These are phyloP conservation scores for Scophthalmus maximus DNA, from an alignment of 2,113 vertebrate species.

Conservation along the genomic window DNA sequence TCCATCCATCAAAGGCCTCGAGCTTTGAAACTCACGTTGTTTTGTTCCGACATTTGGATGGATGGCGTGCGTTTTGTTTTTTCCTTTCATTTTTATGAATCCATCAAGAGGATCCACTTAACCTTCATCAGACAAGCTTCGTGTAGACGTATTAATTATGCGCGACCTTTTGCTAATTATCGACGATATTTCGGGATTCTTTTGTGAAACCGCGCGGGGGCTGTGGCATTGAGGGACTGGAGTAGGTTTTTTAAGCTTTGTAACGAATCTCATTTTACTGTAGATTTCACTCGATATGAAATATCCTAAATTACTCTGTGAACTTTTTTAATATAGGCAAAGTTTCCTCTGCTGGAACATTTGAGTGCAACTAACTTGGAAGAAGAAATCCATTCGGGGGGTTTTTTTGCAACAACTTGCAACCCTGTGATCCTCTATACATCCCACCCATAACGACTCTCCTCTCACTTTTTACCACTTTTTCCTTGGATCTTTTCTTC, in stretches of 20 bases:
- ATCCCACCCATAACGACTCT: not conserved
- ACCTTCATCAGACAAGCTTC: not conserved
- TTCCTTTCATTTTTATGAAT: not conserved
- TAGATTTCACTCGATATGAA: too few species aligned
- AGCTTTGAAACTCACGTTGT: not conserved
- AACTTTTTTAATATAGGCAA: too few species aligned
- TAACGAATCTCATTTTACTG: too few species aligned
- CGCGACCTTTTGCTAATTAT: not conserved
- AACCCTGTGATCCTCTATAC: not conserved
- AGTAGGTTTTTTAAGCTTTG: too few species aligned
- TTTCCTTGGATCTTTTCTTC: not conserved
- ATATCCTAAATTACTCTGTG: too few species aligned
- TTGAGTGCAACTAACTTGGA: not conserved
- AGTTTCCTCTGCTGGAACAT: too few species aligned
- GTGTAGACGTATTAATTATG: not conserved
- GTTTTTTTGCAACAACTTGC: not conserved
- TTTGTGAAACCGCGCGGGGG: too few species aligned
- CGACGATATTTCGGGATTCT: not conserved
- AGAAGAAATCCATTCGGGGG: not conserved
- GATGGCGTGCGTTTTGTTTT: not conserved
- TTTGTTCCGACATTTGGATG: not conserved
- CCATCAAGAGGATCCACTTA: not conserved
- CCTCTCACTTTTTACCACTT: not conserved
- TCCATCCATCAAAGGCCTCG: not conserved
- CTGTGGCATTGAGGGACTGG: too few species aligned